phyloP scores from a whole-genome alignment of 2,888 invertebrate species.

The Xanthorhoe spadicearia region DNA sequence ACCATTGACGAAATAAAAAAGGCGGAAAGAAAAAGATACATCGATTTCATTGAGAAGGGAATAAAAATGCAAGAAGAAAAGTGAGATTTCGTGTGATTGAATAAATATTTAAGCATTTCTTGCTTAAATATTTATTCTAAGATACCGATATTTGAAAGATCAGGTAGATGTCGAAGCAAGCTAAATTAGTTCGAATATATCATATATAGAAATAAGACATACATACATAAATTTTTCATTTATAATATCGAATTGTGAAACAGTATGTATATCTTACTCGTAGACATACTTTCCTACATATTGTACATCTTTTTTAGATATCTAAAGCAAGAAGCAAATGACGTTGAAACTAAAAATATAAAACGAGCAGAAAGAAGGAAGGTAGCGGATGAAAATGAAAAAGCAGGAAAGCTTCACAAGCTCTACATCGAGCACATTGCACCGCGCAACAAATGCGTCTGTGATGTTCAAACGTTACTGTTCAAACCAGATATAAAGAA shows the following conservation, averaged over 20 bases:
- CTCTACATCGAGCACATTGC: conserved; percentile 6
- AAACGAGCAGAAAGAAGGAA: conserved; percentile 21
- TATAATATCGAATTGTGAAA: too few relatives aligned
- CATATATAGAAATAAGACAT: too few relatives aligned
- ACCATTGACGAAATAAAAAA: conserved; percentile 49
- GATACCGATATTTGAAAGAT: too few relatives aligned
- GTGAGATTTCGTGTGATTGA: too few relatives aligned
- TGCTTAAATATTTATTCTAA: too few relatives aligned
- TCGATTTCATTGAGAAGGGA: conserved; percentile 57
- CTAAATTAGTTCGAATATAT: too few relatives aligned
- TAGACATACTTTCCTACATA: too few relatives aligned
- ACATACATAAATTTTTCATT: too few relatives aligned
- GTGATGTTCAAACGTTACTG: conserved; percentile 32
- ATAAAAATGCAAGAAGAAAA: conserved; percentile 44
- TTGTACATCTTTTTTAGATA: conserved; percentile 13
- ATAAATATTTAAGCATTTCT: too few relatives aligned
- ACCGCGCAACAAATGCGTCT: conserved; percentile 31
- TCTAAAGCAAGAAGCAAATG: conserved; percentile 17
- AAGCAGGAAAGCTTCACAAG: conserved; percentile 17
- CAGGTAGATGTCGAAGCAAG: too few relatives aligned
- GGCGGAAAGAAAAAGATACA: conserved; percentile 49
- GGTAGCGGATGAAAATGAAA: conserved; percentile 29
- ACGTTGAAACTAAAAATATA: conserved; percentile 23
- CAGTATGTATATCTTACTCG: too few relatives aligned
- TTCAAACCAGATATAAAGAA: conserved; percentile 21